Conservation (phyloP, 2,888 invertebrate genomes). For the Epinotia demarniana region DNA sequence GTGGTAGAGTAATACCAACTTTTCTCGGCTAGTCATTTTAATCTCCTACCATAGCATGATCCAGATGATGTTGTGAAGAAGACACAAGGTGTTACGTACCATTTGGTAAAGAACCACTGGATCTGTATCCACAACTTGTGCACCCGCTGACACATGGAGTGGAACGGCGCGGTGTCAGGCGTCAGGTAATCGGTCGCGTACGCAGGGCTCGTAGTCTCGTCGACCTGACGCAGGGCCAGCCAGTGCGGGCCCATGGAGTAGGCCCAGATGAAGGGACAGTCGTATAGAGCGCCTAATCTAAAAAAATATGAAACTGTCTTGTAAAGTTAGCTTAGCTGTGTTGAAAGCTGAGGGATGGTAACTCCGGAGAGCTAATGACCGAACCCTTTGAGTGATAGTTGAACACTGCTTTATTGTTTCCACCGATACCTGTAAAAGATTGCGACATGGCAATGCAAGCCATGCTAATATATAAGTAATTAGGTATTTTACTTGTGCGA, state of each 20-base stretch:
- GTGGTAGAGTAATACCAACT: too few species aligned
- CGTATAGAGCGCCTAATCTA: slow-evolving; percentile 58
- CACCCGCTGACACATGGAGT: slow-evolving; percentile 51
- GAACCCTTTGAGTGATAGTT: too few species aligned
- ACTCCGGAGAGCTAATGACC: too few species aligned
- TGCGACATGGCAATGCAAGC: too few species aligned
- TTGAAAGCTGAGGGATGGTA: too few species aligned
- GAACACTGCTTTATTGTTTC: too few species aligned
- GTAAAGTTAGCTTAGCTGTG: too few species aligned
- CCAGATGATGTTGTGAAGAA: background rate
- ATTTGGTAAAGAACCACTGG: slow-evolving; percentile 50
- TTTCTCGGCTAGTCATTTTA: too few species aligned
- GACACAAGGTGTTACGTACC: slow-evolving; percentile 47
- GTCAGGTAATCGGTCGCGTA: slow-evolving; percentile 55
- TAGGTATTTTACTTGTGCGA: too few species aligned
- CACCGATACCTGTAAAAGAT: too few species aligned
- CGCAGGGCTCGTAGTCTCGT: slow-evolving; percentile 59
- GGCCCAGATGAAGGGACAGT: slow-evolving; percentile 62
- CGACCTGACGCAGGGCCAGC: slow-evolving; percentile 56
- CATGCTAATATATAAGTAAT: too few species aligned
- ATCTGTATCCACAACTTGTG: slow-evolving; percentile 54
- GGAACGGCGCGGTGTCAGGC: slow-evolving; percentile 52
- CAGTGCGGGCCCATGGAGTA: slow-evolving; percentile 62
- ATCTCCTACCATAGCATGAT: background rate
- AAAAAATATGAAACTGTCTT: too few species aligned